Conservation (phyloP, 2,888 invertebrate genomes). For the Pecten maximus region DNA sequence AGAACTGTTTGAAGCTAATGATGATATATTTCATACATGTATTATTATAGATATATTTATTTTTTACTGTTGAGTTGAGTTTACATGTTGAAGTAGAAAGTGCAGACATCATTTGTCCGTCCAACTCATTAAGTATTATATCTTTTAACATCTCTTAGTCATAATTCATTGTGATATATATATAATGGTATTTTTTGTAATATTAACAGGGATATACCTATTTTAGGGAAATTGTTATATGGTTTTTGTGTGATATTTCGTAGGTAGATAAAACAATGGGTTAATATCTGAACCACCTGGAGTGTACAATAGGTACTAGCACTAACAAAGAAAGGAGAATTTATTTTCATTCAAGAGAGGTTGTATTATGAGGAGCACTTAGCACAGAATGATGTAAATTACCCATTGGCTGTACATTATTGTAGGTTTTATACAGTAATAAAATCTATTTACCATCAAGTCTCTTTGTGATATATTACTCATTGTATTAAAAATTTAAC, state of each 20-base stretch:
- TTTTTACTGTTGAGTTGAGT: slow-evolving; percentile 19
- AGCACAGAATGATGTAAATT: not conserved
- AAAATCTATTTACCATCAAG: slow-evolving; percentile 1
- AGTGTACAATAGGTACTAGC: not conserved
- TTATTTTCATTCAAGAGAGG: not conserved
- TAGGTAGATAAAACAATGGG: slow-evolving; percentile 21
- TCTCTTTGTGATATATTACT: not conserved
- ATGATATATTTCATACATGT: not conserved
- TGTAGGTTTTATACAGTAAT: slow-evolving; percentile 20
- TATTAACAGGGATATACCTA: slow-evolving; percentile 23
- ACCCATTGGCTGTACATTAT: slow-evolving; percentile 17
- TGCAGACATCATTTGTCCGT: slow-evolving; percentile 13
- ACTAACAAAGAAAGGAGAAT: not conserved
- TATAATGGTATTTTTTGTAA: not conserved
- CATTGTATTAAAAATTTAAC: not conserved
- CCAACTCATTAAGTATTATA: slow-evolving; percentile 6
- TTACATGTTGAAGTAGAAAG: slow-evolving; percentile 32
- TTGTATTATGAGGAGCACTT: not conserved
- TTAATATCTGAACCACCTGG: not conserved
- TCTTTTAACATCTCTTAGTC: not conserved
- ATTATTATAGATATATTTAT: slow-evolving; percentile 30
- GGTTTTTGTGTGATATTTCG: slow-evolving; percentile 24
- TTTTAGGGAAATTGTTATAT: slow-evolving; percentile 13
- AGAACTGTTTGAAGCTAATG: not conserved
- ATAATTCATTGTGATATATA: slow-evolving; percentile 31